phyloP scores from a whole-genome alignment of 2,113 vertebrate genomes.

The Mirounga angustirostris region DNA sequence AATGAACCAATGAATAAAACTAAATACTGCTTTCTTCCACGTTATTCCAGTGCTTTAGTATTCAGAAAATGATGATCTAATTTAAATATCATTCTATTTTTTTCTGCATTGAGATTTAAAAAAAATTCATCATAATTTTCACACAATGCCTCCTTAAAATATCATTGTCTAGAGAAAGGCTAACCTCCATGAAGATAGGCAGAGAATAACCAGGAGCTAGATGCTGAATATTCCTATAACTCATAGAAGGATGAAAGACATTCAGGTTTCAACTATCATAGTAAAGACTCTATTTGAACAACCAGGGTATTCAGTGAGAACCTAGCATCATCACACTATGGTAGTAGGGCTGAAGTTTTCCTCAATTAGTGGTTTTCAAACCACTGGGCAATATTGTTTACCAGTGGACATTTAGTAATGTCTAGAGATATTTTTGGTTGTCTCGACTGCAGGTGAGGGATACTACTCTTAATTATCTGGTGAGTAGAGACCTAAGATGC shows the following conservation, averaged over 20 bases:
- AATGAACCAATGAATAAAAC: neutral
- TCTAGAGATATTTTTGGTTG: neutral
- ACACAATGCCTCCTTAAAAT: neutral
- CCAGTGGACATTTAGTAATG: neutral
- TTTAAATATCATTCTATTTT: neutral
- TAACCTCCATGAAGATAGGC: neutral
- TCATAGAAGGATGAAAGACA: neutral
- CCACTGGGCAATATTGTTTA: neutral
- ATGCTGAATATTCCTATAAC: neutral
- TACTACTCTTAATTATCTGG: neutral
- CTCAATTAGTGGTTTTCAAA: neutral
- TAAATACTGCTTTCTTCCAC: neutral
- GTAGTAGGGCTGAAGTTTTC: neutral
- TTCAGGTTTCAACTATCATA: neutral
- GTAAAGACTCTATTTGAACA: neutral
- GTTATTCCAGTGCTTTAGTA: neutral
- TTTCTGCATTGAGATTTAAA: neutral
- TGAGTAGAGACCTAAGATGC: neutral
- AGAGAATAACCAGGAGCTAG: neutral
- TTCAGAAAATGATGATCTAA: neutral
- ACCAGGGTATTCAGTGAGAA: neutral
- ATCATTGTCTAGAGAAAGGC: neutral
- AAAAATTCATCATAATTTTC: neutral
- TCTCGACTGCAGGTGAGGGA: neutral
- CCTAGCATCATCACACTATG: neutral